Base-by-base conservation (phyloP, 2,888 invertebrate species). In the Cryptocheilus praepositus region DNA sequence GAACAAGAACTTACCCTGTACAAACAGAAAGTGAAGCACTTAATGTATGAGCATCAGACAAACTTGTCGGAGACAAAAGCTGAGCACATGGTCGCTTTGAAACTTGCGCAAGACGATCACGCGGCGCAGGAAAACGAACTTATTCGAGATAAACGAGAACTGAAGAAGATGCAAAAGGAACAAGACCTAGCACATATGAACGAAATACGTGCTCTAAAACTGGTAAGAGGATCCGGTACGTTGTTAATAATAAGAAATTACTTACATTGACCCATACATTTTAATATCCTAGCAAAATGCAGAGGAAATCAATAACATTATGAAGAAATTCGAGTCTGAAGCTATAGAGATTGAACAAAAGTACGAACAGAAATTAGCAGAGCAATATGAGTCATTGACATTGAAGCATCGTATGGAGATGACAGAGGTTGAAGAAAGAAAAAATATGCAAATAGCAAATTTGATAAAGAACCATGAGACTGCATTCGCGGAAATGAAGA, bases 1-100 rank as follows among this genome's bases (percentile, higher is more conserved):
- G 96, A 97, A 85, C 93, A 93, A 36, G 94, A 97, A 83, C 91
- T 97, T 36, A 96, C 96, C 90, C 93, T 95, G 63, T 95, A 95
- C 83, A 95, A 96, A 84, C 97, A 98, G 85, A 97, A 96, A 90
- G 95, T 97, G 67, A 98, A 98, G 85, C 96, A 97, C 90, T 90
- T 98, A 52, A 94, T 96, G 88, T 97, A 96, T 89, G 97, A 98
- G 85, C 97, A 97, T 84, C 95, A 96, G 85, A 94, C 94, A 67
- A 93, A 95, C 84, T 91, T 95, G 65, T 94, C 96, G 0, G 95
- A 96, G 84, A 91, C 95, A 61, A 94, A 96, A 84, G 96, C 96
- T 13, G 96, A 97, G 84, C 93, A 94, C 28, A 91, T 95, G 90
- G 94, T 95, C 1, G 93, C 95, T 4, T 88, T 97, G 49, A 95